A percentile compares a stretch with the other conserved stretches of the same genome.
phyloP scores from a whole-genome alignment of 2,113 vertebrate species.

The Candoia aspera region DNA sequence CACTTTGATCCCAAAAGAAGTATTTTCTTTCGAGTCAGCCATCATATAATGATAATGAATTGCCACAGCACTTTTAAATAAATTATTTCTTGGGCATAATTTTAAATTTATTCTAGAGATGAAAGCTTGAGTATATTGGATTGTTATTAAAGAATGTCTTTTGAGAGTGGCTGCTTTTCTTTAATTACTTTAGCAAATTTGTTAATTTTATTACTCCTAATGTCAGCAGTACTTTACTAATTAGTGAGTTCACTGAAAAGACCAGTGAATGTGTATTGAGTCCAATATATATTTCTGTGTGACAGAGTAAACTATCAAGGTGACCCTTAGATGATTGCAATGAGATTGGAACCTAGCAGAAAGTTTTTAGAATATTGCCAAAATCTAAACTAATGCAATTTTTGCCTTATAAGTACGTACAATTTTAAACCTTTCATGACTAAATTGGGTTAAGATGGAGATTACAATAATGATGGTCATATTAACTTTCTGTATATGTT shows the following conservation, averaged over 20 bases:
- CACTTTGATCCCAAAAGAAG: conserved; percentile 3
- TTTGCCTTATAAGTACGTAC: not conserved
- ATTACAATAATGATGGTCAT: not conserved
- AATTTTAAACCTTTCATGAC: not conserved
- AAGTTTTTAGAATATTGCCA: not conserved
- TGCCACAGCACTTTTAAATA: not conserved
- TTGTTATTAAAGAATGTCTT: conserved; percentile 37
- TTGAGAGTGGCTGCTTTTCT: conserved; percentile 18
- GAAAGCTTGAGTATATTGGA: conserved; percentile 43
- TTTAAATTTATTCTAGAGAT: conserved; percentile 27
- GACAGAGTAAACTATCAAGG: not conserved
- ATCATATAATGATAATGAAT: conserved; percentile 20
- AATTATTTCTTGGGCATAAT: conserved; percentile 26
- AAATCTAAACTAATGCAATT: not conserved
- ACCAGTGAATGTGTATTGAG: conserved; percentile 1
- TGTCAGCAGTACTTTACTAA: conserved; percentile 30
- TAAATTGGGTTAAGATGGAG: not conserved
- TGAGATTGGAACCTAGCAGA: not conserved
- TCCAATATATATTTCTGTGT: conserved; percentile 5
- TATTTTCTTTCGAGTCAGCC: not conserved
- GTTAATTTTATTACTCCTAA: not conserved
- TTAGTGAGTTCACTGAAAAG: not conserved
- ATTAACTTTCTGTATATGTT: not conserved
- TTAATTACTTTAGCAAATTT: conserved; percentile 33
- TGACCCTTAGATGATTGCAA: not conserved